phyloP scores from a whole-genome alignment of 2,888 invertebrate species.

The Xanthorhoe designata region DNA sequence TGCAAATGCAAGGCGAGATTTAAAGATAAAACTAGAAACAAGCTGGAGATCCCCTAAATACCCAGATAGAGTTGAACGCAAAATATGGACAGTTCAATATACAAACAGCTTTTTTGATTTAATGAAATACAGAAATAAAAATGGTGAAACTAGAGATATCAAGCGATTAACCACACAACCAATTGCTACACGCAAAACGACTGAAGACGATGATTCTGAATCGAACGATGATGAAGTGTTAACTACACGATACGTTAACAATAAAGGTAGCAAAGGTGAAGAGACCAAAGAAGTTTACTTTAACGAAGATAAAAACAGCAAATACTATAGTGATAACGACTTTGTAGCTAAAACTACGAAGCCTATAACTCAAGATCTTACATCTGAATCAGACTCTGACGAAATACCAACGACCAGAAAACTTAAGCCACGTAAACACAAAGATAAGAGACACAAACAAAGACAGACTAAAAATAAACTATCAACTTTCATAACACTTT shows the following conservation, averaged over 20 bases:
- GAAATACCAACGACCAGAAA: neutral
- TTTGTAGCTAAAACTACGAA: neutral
- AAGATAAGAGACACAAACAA: neutral
- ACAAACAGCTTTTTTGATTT: neutral
- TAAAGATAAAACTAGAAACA: conserved; percentile 45
- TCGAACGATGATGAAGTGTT: conserved; percentile 1
- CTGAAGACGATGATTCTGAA: conserved; percentile 10
- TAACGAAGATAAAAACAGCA: neutral
- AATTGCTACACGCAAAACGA: neutral
- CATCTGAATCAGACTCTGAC: neutral
- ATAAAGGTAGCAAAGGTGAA: neutral
- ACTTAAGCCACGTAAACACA: neutral
- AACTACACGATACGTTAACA: neutral
- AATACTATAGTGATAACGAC: neutral
- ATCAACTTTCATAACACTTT: conserved; percentile 34
- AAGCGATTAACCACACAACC: conserved; percentile 4
- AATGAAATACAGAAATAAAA: conserved; percentile 3
- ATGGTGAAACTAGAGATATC: neutral
- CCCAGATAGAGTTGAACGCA: conserved; percentile 7
- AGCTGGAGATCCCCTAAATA: conserved; percentile 40
- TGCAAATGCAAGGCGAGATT: conserved; percentile 44
- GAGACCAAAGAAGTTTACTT: conserved; percentile 12
- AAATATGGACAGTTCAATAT: conserved; percentile 25
- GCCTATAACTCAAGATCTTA: neutral
- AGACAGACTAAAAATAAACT: conserved; percentile 6